Evolutionary conservation across 2,113 vertebrate genomes (phyloP), one percentile per base, ranked within the genome.

Genomic region (Dendrocopos noguchii): DNA sequence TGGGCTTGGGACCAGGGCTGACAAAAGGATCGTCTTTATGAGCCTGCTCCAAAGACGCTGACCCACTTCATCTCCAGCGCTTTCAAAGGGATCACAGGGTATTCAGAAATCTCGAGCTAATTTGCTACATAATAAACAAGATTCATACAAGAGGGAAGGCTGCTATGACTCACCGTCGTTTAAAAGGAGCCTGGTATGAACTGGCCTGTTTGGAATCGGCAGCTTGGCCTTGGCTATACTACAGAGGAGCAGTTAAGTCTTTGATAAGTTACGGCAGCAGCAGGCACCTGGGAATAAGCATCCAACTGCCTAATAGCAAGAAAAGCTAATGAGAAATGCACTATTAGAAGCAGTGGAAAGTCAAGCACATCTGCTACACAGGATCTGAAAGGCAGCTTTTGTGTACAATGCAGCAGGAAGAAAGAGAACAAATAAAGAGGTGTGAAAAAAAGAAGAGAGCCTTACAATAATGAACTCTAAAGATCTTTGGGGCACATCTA

Each of bases 61-160:
- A 88, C 90, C 82, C 76, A 82, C 90, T 95, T 86, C 75, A 86
- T 91, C 71, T 25, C 61, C 2, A 0, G 2, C 9, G 34, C 74
- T 94, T 95, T 96, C 95, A 95, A 95, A 96, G 80, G 74, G 24
- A 79, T 33, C 71, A 50, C 28, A 1, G n/a, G 47, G 81, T 34
- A 91, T 91, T 96, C 75, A 91, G 44, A 88, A 94, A 91, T 83
- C 90, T 72, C 88, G 87, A 96, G 90, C 94, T 95, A 86, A 95
- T 95, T 77, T 94, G 91, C 90, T 93, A 77, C 85, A 84, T 64
- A 92, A 83, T 79, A 95, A 96, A 94, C 85, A 95, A 83, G 91
- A 80, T 84, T 74, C 87, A 34, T 85, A 50, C 79, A 93, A 91
- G 50, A 83, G 74, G 72, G 60, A 90, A 92, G 85, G 84, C 34